phyloP scores from a whole-genome alignment of 2,797 vertebrate genomes.

The Parambassis ranga region DNA sequence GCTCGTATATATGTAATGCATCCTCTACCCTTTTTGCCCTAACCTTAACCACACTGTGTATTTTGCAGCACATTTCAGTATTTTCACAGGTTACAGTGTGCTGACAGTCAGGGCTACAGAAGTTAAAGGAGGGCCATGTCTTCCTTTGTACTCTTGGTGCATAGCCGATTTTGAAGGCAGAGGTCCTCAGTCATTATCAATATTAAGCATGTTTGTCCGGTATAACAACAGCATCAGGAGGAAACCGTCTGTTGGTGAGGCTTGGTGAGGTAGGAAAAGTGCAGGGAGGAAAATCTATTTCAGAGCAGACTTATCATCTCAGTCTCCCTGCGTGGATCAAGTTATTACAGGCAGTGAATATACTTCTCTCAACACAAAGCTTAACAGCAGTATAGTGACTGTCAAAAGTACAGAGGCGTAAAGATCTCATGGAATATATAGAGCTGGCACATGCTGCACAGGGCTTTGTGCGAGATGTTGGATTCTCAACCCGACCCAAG shows the following conservation, averaged over 20 bases:
- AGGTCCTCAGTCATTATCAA: slow-evolving; percentile 27
- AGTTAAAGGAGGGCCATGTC: slow-evolving; percentile 24
- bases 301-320: slow-evolving; percentile 35
- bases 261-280: slow-evolving; percentile 30
- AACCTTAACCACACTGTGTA: not conserved
- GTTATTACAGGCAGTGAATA: slow-evolving; percentile 50
- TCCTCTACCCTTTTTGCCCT: not conserved
- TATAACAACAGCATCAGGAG: slow-evolving; percentile 27
- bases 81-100: not conserved
- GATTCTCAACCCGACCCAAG: slow-evolving; percentile 58
- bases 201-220: slow-evolving; percentile 25
- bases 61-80: not conserved
- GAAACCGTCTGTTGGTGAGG: slow-evolving; percentile 26
- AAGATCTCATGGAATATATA: slow-evolving; percentile 67
- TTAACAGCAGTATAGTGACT: slow-evolving; percentile 47
- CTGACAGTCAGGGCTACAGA: not conserved
- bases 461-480: slow-evolving; percentile 56
- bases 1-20: not conserved
- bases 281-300: slow-evolving; percentile 44
- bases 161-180: slow-evolving; percentile 22
- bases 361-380: slow-evolving; percentile 62
- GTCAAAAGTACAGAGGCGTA: slow-evolving; percentile 60
- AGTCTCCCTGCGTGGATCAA: slow-evolving; percentile 54
- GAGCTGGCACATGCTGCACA: slow-evolving; percentile 50
- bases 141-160: slow-evolving; percentile 50